Conservation (phyloP, 2,888 invertebrate genomes). For the Noctua comes region DNA sequence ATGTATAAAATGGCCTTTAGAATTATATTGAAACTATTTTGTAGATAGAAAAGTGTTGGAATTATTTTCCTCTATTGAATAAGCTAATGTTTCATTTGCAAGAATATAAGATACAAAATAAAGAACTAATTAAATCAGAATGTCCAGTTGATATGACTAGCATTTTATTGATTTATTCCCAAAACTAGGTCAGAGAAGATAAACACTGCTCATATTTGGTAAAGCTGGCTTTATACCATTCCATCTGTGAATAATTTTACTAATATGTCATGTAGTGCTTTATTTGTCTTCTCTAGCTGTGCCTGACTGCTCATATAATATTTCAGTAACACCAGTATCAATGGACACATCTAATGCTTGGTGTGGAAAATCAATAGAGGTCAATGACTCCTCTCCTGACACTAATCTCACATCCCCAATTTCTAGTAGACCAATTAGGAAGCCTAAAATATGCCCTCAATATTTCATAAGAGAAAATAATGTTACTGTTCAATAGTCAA, state of each 20-base stretch:
- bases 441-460: slow-evolving; percentile 28
- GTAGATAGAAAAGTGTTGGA: not conserved
- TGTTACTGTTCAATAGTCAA: not conserved
- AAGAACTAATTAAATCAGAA: not conserved
- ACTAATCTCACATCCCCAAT: slow-evolving; percentile 30
- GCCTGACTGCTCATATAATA: slow-evolving; percentile 9
- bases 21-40: not conserved
- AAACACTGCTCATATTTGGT: not conserved
- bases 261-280: not conserved
- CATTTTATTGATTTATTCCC: slow-evolving; percentile 12
- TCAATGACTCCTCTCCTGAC: slow-evolving; percentile 50
- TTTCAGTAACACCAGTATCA: slow-evolving; percentile 9
- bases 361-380: slow-evolving; percentile 55
- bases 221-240: not conserved
- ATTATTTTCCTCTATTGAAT: not conserved
- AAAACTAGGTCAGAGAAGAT: not conserved
- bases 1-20: not conserved
- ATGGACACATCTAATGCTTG: slow-evolving; percentile 11
- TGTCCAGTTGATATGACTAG: not conserved
- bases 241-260: not conserved
- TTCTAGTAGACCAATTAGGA: slow-evolving; percentile 5
- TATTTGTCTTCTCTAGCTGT: not conserved
- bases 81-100: not conserved
- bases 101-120: not conserved
- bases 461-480: slow-evolving; percentile 25